Conservation (phyloP, 2,113 vertebrate genomes). For the Cettia cetti region DNA sequence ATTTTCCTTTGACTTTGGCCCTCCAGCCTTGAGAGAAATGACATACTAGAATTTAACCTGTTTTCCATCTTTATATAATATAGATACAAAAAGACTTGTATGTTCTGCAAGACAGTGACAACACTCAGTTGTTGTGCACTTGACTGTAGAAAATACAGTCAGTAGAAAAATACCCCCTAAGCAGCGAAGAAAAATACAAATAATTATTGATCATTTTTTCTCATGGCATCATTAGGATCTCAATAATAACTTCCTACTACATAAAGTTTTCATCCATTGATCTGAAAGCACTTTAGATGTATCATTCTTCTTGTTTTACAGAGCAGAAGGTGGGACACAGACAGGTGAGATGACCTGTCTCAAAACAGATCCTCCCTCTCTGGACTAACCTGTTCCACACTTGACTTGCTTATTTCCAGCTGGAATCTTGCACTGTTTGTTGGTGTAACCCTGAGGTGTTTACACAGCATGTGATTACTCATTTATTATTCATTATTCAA, state of each 20-base stretch:
- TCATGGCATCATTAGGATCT: neutral
- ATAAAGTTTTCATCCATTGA: neutral
- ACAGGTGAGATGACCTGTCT: neutral
- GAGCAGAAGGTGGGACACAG: neutral
- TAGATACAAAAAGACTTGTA: neutral
- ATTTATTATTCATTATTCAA: neutral
- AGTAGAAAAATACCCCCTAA: neutral
- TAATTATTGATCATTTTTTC: constrained; percentile 1
- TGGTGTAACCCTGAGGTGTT: neutral
- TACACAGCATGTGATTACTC: neutral
- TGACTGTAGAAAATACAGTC: neutral
- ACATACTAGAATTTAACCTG: constrained; percentile 42
- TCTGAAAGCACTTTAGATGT: neutral
- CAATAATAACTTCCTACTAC: neutral
- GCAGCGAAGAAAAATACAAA: constrained; percentile 14
- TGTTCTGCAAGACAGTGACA: constrained; percentile 4
- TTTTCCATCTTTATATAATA: constrained; percentile 37
- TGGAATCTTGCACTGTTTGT: neutral
- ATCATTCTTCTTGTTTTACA: neutral
- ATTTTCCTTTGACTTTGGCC: constrained; percentile 51
- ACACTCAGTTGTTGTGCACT: neutral
- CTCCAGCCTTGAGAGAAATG: constrained; percentile 51
- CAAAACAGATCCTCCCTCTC: neutral
- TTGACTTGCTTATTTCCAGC: neutral
- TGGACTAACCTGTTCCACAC: neutral